Percentiles rank a stretch among this genome's conserved stretches.
These are phyloP conservation scores for Mus minutoides DNA, from an alignment of 2,797 vertebrate genomes.

Conservation along the genomic window DNA sequence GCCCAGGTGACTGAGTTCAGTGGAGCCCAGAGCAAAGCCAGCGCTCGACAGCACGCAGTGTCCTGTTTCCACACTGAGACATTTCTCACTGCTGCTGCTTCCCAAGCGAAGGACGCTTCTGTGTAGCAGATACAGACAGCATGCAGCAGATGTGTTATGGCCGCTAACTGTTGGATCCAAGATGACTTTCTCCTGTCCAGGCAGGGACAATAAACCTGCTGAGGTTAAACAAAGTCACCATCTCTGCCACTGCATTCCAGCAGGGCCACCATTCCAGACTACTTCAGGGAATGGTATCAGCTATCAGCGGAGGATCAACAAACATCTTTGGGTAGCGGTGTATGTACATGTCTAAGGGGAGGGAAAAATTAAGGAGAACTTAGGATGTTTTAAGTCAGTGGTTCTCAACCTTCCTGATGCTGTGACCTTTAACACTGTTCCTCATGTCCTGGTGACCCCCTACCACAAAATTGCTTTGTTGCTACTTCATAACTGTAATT, in stretches of 20 bases:
- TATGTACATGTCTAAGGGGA: background rate
- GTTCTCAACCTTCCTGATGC: background rate
- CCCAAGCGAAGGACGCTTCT: background rate
- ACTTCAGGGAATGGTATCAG: background rate
- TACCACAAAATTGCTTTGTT: no score
- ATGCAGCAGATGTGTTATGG: background rate
- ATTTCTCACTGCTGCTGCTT: background rate
- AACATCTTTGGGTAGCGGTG: background rate
- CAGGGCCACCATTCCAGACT: background rate
- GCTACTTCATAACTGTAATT: background rate
- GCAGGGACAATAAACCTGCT: background rate
- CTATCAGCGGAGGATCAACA: background rate
- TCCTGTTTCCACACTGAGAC: background rate
- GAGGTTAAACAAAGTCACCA: background rate
- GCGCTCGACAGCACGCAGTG: background rate
- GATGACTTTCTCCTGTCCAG: background rate
- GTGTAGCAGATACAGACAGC: background rate
- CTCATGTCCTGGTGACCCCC: background rate
- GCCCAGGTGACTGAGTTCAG: background rate
- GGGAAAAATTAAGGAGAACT: background rate
- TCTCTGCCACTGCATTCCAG: background rate
- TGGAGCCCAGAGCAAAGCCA: fast-evolving
- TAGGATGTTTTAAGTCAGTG: background rate
- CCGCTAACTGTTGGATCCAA: background rate
- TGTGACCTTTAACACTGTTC: background rate